phyloP scores from a whole-genome alignment of 2,888 invertebrate species.

The Lasiommata megera region DNA sequence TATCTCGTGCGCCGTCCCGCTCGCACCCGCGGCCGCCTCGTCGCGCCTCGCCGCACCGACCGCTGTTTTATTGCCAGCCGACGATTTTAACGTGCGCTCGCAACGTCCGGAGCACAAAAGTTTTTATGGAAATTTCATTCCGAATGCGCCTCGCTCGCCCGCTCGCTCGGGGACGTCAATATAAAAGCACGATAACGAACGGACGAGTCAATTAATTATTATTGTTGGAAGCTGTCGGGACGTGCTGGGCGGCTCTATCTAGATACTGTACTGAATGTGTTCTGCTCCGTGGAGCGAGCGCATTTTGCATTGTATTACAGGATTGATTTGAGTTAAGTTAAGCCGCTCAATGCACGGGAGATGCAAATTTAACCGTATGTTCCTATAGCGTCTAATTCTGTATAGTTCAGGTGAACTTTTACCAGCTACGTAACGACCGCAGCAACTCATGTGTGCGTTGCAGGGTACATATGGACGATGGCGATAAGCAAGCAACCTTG shows the following conservation, averaged over 20 bases:
- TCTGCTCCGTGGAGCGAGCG: constrained; percentile 40
- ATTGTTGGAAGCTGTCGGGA: constrained; percentile 78
- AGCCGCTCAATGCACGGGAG: constrained; percentile 18
- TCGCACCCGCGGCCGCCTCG: constrained; percentile 71
- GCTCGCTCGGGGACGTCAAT: constrained; percentile 77
- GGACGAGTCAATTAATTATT: constrained; percentile 82
- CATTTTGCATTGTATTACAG: constrained; percentile 37
- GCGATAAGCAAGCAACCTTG: neutral
- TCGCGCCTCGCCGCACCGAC: constrained; percentile 79
- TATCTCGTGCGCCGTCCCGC: constrained; percentile 70
- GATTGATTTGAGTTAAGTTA: constrained; percentile 32
- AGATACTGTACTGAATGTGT: constrained; percentile 52
- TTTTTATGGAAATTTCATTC: constrained; percentile 82
- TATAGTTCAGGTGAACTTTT: neutral
- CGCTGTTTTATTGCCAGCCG: constrained; percentile 81
- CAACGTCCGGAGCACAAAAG: constrained; percentile 81
- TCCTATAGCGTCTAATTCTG: neutral
- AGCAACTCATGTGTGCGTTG: neutral
- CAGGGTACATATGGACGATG: neutral
- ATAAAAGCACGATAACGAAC: constrained; percentile 81
- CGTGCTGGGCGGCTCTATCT: constrained; percentile 62
- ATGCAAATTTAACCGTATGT: constrained; percentile 20
- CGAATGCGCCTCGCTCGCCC: constrained; percentile 77
- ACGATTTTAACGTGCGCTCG: constrained; percentile 82
- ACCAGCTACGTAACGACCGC: too few species aligned